A percentile compares a stretch with the other conserved stretches of the same genome.
phyloP scores from a whole-genome alignment of 37 sponge, comb jelly and placozoan genomes.

The Corticium candelabrum region DNA sequence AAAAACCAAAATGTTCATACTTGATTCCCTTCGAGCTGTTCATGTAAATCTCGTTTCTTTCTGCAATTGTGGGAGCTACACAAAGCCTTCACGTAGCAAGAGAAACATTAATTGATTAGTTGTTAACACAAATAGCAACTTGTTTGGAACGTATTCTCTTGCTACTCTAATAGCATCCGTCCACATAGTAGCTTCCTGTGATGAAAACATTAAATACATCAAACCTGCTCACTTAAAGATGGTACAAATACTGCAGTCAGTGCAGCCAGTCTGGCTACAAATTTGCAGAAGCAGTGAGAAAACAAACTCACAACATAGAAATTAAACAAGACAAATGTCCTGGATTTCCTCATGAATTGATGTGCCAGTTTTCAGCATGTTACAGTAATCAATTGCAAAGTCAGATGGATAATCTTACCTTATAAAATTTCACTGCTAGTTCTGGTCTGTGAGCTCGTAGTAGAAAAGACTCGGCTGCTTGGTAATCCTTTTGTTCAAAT shows the following conservation, averaged over 20 bases:
- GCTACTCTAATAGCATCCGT: constrained; percentile 88
- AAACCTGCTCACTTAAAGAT: no score
- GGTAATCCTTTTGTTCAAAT: constrained; percentile 89
- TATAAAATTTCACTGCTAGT: constrained; percentile 83
- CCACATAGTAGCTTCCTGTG: constrained; percentile 84
- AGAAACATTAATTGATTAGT: no score
- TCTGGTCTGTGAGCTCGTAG: constrained; percentile 97
- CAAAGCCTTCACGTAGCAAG: background rate
- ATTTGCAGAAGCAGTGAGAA: background rate
- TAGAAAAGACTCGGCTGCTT: constrained; percentile 76
- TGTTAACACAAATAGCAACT: constrained; percentile 24
- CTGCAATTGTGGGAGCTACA: constrained; percentile 21
- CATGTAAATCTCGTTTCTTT: constrained; percentile 24
- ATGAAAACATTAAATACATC: no score
- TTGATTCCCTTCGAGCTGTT: background rate
- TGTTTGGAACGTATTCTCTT: constrained; percentile 94
- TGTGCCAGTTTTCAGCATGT: no score
- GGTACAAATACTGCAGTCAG: no score
- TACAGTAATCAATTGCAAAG: no score
- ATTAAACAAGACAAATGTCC: no score
- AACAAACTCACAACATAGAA: constrained; percentile 3
- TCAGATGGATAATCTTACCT: no score
- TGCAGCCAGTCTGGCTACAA: no score
- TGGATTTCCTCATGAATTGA: no score
- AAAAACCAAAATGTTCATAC: background rate